A percentile compares a stretch with the other conserved stretches of the same genome.
These are phyloP conservation scores for Pammene aurita DNA, from an alignment of 2,888 invertebrate species.

Conservation along the genomic window DNA sequence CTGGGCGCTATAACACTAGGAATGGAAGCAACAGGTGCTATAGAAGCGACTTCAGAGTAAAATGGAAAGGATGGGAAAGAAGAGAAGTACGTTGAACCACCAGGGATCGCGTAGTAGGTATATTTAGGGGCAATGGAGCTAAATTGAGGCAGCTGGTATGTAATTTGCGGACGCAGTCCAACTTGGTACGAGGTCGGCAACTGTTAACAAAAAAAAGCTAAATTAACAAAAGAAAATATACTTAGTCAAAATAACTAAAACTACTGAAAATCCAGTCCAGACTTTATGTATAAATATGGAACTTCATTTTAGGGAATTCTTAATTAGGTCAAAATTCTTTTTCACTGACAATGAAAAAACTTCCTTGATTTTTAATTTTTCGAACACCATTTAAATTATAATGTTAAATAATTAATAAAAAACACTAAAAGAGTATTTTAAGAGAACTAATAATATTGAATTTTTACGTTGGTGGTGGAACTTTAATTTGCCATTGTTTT, in stretches of 20 bases:
- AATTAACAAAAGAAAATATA: neutral
- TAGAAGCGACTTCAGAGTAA: slow-evolving; percentile 45
- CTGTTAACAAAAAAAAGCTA: slow-evolving; percentile 53
- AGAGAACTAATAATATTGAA: too few species aligned
- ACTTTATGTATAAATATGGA: too few species aligned
- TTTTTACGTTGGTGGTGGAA: too few species aligned
- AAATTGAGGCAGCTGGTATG: slow-evolving; percentile 61
- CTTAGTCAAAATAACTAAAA: neutral
- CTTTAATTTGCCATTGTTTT: too few species aligned
- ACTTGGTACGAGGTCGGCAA: slow-evolving; percentile 60
- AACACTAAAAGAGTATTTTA: too few species aligned
- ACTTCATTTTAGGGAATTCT: too few species aligned
- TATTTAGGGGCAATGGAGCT: slow-evolving; percentile 56
- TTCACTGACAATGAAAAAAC: too few species aligned
- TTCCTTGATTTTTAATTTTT: too few species aligned
- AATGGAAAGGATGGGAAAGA: slow-evolving; percentile 33
- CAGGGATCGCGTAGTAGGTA: slow-evolving; percentile 45
- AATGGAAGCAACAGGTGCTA: slow-evolving; percentile 48
- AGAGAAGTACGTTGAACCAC: slow-evolving; percentile 39
- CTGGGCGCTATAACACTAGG: slow-evolving; percentile 42
- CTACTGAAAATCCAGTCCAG: too few species aligned
- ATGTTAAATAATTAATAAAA: too few species aligned
- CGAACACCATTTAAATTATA: too few species aligned
- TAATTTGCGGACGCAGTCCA: slow-evolving; percentile 61
- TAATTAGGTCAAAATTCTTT: too few species aligned